Evolutionary conservation across 2,113 vertebrate species (phyloP), one percentile per base, ranked within the genome.

Genomic region (Paracanthobrama guichenoti): DNA sequence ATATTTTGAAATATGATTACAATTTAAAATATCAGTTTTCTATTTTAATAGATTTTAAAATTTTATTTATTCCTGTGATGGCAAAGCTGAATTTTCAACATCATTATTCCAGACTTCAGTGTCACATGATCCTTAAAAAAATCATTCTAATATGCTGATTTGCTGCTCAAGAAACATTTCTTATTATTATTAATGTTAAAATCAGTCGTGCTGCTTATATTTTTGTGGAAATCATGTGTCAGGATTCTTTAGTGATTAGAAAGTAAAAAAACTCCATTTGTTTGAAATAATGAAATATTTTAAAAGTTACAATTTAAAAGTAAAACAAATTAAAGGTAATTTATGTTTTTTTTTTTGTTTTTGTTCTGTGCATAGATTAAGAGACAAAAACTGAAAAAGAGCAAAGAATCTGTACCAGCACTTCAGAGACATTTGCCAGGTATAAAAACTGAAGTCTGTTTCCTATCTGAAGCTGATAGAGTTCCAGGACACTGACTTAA

Each of bases 361-460:
- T n/a, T n/a, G n/a, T n/a, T 9, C 22, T 46, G n/a, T 72, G 39
- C 12, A 46, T 9, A 31, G 62, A 73, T 46, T 42, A 13, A 2
- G 48, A 28, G 46, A 28, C 2, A 24, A 79, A 67, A 28, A 20
- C 28, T 67, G 8, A 6, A 64, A 31, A 66, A 39, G 39, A 39
- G 39, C 6, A 39, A 35, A 18, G 9, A 55, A 2, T 71, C 31
- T 73, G 35, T 16, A 83, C 42, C 46, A 11, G 50, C 39, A 22
- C 69, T 39, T 77, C 62, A 64, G 55, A 84, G 69, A 85, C 35
- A 35, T 24, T 46, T n/a, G 60, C 69, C 76, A 85, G 84, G 60
- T 81, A 57, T 82, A 59, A 82, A 79, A 64, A 26, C 46, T 48
- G 11, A 71, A 72, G 59, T 86, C 85, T 86, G 75, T 67, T 50